Evolutionary conservation across 2,888 invertebrate species (phyloP).

Genomic region (Lacanobia oleracea): DNA sequence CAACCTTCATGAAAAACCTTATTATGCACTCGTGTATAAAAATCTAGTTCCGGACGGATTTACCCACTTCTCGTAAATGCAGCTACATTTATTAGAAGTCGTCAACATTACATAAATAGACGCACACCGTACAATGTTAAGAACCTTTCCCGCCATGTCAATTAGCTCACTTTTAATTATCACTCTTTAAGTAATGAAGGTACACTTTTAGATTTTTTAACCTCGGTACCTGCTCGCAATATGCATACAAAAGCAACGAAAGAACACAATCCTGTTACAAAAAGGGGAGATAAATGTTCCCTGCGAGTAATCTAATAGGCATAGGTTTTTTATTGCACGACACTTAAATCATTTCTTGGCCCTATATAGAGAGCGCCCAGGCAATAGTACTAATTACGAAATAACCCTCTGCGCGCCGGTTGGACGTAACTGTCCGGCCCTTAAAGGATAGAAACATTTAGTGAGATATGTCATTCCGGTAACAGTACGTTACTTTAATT

Average conservation of each 20-base stretch:
- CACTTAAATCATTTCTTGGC: conserved; percentile 79
- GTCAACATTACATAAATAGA: conserved; percentile 60
- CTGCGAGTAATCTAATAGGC: conserved; percentile 62
- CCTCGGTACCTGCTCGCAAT: conserved; percentile 36
- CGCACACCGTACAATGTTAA: conserved; percentile 52
- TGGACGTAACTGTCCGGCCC: conserved; percentile 83
- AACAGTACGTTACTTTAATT: conserved; percentile 87
- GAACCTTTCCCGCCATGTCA: conserved; percentile 57
- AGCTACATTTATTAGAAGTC: conserved; percentile 60
- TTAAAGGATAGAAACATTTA: conserved; percentile 88
- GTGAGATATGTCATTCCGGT: conserved; percentile 86
- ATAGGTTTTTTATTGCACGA: conserved; percentile 69
- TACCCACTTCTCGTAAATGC: conserved; percentile 63
- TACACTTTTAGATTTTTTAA: conserved; percentile 39
- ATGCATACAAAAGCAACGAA: conserved; percentile 59
- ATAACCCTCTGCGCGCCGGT: conserved; percentile 75
- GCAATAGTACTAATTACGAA: conserved; percentile 85
- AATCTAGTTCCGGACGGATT: conserved; percentile 65
- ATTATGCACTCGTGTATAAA: conserved; percentile 49
- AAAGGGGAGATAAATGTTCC: conserved; percentile 56
- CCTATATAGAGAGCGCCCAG: conserved; percentile 77
- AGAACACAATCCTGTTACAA: conserved; percentile 59
- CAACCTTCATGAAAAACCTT: conserved; percentile 39
- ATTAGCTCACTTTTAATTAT: conserved; percentile 55
- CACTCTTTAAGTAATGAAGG: conserved; percentile 37